phyloP scores from a whole-genome alignment of 2,113 vertebrate genomes.

The Mesoclemmys tuberculata region DNA sequence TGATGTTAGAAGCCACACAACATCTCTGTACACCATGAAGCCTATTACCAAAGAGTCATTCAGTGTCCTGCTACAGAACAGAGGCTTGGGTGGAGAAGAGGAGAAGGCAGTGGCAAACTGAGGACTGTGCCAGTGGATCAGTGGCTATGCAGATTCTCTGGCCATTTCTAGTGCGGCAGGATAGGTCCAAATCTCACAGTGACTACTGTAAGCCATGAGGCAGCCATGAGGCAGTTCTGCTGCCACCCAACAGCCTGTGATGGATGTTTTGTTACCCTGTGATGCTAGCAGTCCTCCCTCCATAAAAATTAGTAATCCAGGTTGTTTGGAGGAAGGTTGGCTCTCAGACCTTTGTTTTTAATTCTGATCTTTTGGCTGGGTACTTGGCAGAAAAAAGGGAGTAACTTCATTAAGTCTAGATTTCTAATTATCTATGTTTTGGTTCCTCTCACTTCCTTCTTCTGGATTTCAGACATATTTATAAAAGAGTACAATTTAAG shows the following conservation, averaged over 20 bases:
- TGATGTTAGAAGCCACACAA: too few relatives aligned
- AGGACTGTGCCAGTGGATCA: not conserved
- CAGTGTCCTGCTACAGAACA: not conserved
- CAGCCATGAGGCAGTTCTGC: too few relatives aligned
- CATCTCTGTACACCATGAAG: not conserved
- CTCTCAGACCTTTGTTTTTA: not conserved
- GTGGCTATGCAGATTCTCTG: not conserved
- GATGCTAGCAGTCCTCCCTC: not conserved
- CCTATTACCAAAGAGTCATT: not conserved
- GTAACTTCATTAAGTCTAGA: not conserved
- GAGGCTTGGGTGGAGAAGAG: not conserved
- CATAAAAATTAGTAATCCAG: not conserved
- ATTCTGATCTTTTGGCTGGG: not conserved
- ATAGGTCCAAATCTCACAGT: too few relatives aligned
- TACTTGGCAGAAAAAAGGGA: not conserved
- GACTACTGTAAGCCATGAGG: too few relatives aligned
- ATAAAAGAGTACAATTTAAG: not conserved
- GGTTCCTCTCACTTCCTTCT: not conserved
- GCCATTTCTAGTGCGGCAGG: too few relatives aligned
- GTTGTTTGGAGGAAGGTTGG: not conserved
- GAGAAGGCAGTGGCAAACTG: not conserved
- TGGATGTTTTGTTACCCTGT: not conserved
- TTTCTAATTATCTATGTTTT: not conserved
- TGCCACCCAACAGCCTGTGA: too few relatives aligned
- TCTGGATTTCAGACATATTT: not conserved